Evolutionary conservation across 2,113 vertebrate species (phyloP), one percentile per base, ranked within the genome.

Genomic region (Pagrus major): DNA sequence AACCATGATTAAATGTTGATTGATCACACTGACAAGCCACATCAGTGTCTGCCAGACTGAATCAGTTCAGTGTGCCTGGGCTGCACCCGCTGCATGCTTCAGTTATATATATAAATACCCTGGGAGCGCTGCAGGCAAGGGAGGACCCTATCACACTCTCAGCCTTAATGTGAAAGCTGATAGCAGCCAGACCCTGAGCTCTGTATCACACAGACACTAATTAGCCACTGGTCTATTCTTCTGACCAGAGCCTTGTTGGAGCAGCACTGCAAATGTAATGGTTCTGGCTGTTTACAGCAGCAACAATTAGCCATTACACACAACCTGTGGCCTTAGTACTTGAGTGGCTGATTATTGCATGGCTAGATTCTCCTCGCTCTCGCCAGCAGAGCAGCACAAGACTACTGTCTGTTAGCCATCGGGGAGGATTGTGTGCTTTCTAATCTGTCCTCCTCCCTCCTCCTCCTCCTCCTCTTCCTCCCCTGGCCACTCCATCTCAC

Each of bases 21-120:
- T 89, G 90, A 92, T 90, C 81, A 81, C 76, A 47, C 76, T 89
- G 87, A 91, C 84, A 80, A 73, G 68, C 55, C 58, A 46, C 82
- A 86, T 87, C 80, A 71, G 80, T 74, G 76, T 80, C 74, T 86
- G 84, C 76, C 76, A 71, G 76, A 60, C 44, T 75, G 60, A 80
- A 87, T 89, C 78, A 68, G 49, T 74, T 88, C 76, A 23, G 52
- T 51, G 69, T 44, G 81, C 58, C 71, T 15, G 56, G 33, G 52
- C 51, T 72, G 63, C 42, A 35, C 66, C 76, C 55, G 18, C 70
- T 55, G 61, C 25, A 12, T 67, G 80, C 78, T 58, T 69, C 47
- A 44, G 31, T 76, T 68, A 75, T 63, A 63, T 20, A 66, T 79
- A 78, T 71, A 76, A 25, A 79, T 58, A 55, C 31, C 54, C 66